These are phyloP conservation scores for Rhyacichthys aspro DNA, from an alignment of 2,797 vertebrate species.

Conservation along the genomic window DNA sequence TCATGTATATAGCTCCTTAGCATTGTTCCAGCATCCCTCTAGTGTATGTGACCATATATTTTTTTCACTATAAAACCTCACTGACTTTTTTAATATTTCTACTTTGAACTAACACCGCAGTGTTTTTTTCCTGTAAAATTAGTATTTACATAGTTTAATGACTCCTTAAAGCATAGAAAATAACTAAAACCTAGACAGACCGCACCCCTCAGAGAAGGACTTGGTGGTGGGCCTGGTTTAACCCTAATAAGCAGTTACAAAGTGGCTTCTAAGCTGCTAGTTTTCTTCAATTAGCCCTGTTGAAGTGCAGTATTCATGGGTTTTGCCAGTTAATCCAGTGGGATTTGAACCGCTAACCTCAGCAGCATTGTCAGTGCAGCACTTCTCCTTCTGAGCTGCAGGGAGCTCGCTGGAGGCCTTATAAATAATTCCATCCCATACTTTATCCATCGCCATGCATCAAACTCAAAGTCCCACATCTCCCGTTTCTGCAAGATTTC, in stretches of 20 bases:
- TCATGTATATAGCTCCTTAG: too few species aligned
- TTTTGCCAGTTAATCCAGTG: slow-evolving; percentile 54
- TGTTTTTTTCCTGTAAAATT: too few species aligned
- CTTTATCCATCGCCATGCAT: slow-evolving; percentile 69
- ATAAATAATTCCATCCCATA: slow-evolving; percentile 70
- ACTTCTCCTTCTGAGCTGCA: slow-evolving; percentile 29
- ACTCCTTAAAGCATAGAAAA: too few species aligned
- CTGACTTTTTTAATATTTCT: too few species aligned
- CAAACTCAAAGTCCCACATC: slow-evolving; percentile 64
- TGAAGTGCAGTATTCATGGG: slow-evolving; percentile 32
- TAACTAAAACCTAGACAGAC: background rate
- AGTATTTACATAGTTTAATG: too few species aligned
- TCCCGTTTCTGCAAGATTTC: slow-evolving; percentile 63
- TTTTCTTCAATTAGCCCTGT: slow-evolving; percentile 61
- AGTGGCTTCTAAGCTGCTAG: slow-evolving; percentile 52
- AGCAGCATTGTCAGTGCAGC: slow-evolving; percentile 52
- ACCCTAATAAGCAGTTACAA: slow-evolving; percentile 51
- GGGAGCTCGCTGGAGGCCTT: slow-evolving; percentile 27
- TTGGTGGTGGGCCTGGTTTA: slow-evolving; percentile 37
- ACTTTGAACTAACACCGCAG: too few species aligned
- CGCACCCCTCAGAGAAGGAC: background rate
- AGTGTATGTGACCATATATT: too few species aligned
- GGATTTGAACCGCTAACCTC: slow-evolving; percentile 70
- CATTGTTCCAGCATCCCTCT: too few species aligned
- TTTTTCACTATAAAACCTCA: too few species aligned